Conservation (phyloP, 1,140 invertebrate species). For the Heliconius hewitsoni region DNA sequence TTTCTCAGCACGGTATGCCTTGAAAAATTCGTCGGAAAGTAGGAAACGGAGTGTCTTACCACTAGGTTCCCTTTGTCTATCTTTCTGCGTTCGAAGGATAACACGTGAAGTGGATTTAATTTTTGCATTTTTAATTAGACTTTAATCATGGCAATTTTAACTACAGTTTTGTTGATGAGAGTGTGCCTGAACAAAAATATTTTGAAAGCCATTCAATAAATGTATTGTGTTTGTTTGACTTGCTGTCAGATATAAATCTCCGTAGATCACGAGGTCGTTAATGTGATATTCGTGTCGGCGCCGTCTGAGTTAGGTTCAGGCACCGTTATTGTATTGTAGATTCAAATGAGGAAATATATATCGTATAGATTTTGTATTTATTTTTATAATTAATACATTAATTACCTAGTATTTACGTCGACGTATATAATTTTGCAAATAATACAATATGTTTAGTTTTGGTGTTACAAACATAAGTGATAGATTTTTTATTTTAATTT, state of each 20-base stretch:
- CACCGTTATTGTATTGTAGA: conserved; percentile 75
- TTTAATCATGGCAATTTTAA: not conserved
- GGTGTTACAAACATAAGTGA: too few relatives aligned
- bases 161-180: conserved; percentile 3
- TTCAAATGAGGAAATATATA: conserved; percentile 54
- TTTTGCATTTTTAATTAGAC: not conserved
- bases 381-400: conserved; percentile 28
- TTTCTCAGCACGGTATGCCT: too few relatives aligned
- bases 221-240: conserved; percentile 41
- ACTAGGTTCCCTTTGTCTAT: too few relatives aligned
- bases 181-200: conserved; percentile 27
- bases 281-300: conserved; percentile 79
- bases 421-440: not conserved
- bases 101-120: too few relatives aligned
- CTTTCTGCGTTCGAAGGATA: too few relatives aligned
- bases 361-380: conserved; percentile 66
- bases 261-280: conserved; percentile 75
- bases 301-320: conserved; percentile 53
- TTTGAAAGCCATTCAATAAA: conserved; percentile 37
- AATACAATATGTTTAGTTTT: not conserved
- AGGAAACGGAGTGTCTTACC: too few relatives aligned
- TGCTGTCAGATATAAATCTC: conserved; percentile 74
- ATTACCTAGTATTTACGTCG: not conserved
- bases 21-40: too few relatives aligned
- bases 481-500: not conserved